Conservation (phyloP, 2,888 invertebrate genomes). For the Sthenelais limicola region DNA sequence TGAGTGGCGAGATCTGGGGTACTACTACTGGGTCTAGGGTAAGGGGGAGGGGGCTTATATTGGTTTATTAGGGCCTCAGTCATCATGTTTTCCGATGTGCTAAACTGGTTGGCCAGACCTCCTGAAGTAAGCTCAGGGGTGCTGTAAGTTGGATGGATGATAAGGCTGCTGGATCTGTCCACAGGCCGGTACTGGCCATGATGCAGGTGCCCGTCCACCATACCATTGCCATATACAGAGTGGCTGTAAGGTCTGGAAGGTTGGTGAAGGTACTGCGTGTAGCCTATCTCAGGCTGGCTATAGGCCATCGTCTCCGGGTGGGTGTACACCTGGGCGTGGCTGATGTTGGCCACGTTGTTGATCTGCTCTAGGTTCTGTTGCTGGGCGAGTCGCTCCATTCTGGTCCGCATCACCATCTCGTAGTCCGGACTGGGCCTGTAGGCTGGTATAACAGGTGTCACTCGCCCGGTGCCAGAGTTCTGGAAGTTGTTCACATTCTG, state of each 20-base stretch:
- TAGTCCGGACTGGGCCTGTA: conserved; percentile 92
- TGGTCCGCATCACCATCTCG: conserved; percentile 74
- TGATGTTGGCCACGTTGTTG: conserved; percentile 44
- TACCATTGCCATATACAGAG: conserved; percentile 16
- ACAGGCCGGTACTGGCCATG: conserved; percentile 49
- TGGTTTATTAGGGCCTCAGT: conserved; percentile 76
- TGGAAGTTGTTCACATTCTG: background rate
- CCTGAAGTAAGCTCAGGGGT: conserved; percentile 70
- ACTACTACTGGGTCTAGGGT: conserved; percentile 82
- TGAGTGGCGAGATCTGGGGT: conserved; percentile 83
- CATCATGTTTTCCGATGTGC: conserved; percentile 52
- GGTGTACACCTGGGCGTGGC: conserved; percentile 50
- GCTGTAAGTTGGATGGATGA: conserved; percentile 69
- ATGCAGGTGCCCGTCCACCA: background rate
- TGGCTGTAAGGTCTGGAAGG: background rate
- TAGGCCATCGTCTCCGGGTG: conserved; percentile 56
- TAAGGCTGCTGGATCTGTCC: conserved; percentile 61
- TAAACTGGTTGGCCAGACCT: conserved; percentile 58
- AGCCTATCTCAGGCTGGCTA: conserved; percentile 65
- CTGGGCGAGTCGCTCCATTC: conserved; percentile 46
- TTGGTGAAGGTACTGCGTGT: conserved; percentile 44
- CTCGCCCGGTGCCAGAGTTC: background rate
- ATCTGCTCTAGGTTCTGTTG: conserved; percentile 40
- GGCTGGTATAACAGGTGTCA: conserved; percentile 58
- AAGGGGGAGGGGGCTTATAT: conserved; percentile 86